Evolutionary conservation across 2,113 vertebrate species (phyloP), one percentile per base, ranked within the genome.

Genomic region (Amphiprion ocellaris): DNA sequence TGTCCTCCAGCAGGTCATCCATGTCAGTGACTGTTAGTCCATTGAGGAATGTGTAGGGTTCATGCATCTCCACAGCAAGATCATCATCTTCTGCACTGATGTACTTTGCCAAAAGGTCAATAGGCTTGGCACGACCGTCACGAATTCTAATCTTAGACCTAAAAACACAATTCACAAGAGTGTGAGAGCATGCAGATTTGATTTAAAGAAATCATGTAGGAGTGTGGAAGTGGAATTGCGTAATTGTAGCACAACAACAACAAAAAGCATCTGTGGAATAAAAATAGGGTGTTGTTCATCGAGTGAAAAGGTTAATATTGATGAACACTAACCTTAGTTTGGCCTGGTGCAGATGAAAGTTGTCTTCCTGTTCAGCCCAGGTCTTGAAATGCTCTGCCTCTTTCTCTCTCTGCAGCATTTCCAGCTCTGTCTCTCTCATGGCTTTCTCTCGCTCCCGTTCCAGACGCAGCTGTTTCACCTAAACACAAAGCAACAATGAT

Each of bases 371-470:
- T 80, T 99, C 97, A 49, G 98, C 98, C 97, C 98, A 99, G 0
- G 97, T 99, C 91, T 99, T 99, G 90, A 99, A 99, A 91, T 99
- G 97, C 65, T 99, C 97, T 0, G 98, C 97, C 91, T 99, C 98
- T 73, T 99, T 99, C 89, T 99, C 98, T 17, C 98, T 94, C 93
- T 99, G 98, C 80, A 99, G 93, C 97, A 99, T 96, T 93, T 99
- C 98, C 92, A 99, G 93, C 90, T 99, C 98, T 60, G 97, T 97
- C 89, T 99, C 98, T 0, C 98, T 91, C 97, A 99, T 97, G 10
- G 97, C 96, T 82, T 99, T 99, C 79, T 99, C 98, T 7, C 98
- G 92, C 83, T 99, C 98, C 5, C 98, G 91, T 89, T 99, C 98
- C 89, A 99, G 93, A 28, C 98, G 96, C 73, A 99, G 94, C 93